These are phyloP conservation scores for Peromyscus californicus DNA, from an alignment of 2,113 vertebrate genomes.

Conservation along the genomic window DNA sequence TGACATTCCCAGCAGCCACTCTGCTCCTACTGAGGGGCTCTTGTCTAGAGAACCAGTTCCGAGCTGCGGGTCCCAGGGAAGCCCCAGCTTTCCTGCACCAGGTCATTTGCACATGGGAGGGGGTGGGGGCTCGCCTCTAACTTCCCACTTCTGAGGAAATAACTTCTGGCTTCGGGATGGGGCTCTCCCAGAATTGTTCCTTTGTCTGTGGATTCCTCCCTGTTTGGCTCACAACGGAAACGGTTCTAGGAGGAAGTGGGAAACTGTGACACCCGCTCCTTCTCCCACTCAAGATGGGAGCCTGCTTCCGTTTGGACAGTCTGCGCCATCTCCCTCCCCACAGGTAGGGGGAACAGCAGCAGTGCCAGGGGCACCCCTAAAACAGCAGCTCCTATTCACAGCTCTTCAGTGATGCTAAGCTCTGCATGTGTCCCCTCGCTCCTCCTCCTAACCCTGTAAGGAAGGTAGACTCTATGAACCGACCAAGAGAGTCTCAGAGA, in stretches of 20 bases:
- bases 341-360: neutral
- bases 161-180: neutral
- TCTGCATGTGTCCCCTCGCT: neutral
- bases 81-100: neutral
- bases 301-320: slow-evolving; percentile 49
- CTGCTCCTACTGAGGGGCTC: neutral
- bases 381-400: slow-evolving; percentile 5
- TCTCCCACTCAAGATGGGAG: slow-evolving; percentile 57
- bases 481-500: neutral
- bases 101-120: neutral
- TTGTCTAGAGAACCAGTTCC: neutral
- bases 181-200: slow-evolving; percentile 87
- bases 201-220: slow-evolving; percentile 80
- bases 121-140: slow-evolving; percentile 48
- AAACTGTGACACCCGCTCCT: slow-evolving; percentile 69
- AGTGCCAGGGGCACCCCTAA: neutral
- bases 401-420: slow-evolving; percentile 1
- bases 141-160: slow-evolving; percentile 64
- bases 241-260: slow-evolving; percentile 80
- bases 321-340: neutral
- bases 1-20: neutral
- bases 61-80: slow-evolving; percentile 42
- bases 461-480: neutral
- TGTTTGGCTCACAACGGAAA: slow-evolving; percentile 77
- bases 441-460: neutral